Evolutionary conservation across 2,797 vertebrate genomes (phyloP).

Genomic region (Cygnus olor): DNA sequence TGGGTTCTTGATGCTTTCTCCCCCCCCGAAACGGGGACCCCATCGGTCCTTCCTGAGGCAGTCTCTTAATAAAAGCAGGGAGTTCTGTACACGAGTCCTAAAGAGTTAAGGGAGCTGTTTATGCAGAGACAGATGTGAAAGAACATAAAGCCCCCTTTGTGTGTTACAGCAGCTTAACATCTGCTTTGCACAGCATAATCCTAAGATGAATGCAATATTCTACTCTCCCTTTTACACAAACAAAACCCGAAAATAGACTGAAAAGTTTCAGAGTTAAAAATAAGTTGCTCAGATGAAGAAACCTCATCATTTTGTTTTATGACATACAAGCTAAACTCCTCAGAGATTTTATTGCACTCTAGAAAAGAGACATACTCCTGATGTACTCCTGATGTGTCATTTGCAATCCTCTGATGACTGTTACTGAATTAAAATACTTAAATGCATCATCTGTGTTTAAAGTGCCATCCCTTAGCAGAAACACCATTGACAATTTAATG

Average conservation of each 20-base stretch:
- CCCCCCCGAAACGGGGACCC: background rate
- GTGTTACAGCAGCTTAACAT: slow-evolving; percentile 67
- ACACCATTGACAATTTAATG: background rate
- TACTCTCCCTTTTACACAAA: slow-evolving; percentile 39
- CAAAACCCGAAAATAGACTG: slow-evolving; percentile 37
- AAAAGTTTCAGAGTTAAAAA: slow-evolving; percentile 51
- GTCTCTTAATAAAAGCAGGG: background rate
- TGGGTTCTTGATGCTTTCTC: background rate
- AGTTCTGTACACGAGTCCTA: background rate
- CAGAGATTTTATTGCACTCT: background rate
- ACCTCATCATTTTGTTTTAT: background rate
- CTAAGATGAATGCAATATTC: slow-evolving; percentile 59
- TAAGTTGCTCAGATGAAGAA: slow-evolving; percentile 32
- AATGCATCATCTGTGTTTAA: slow-evolving; percentile 16
- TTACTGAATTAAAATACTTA: background rate
- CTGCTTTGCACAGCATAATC: slow-evolving; percentile 73
- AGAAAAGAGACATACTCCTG: background rate
- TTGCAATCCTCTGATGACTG: background rate
- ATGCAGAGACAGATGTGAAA: slow-evolving; percentile 71
- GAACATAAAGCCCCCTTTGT: slow-evolving; percentile 69
- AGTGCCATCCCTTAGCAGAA: background rate
- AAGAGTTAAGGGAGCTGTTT: slow-evolving; percentile 70
- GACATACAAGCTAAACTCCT: background rate
- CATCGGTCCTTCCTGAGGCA: background rate
- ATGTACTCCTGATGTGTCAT: background rate